phyloP scores from a whole-genome alignment of 2,888 invertebrate genomes.

The Aleiodes alternator region DNA sequence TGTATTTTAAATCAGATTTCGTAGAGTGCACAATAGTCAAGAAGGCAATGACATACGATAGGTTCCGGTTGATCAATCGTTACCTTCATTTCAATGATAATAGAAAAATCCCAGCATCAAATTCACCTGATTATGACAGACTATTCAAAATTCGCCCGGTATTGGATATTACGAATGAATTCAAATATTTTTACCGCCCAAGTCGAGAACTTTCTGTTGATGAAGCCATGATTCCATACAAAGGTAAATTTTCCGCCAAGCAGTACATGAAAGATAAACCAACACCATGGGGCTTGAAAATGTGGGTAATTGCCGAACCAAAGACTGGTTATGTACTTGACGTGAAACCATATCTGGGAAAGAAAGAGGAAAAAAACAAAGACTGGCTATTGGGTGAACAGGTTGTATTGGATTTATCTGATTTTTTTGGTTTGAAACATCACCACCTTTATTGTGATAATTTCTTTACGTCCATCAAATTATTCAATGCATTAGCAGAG shows the following conservation, averaged over 20 bases:
- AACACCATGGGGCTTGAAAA: not conserved
- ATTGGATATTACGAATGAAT: not conserved
- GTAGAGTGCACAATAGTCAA: not conserved
- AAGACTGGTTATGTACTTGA: conserved; percentile 15
- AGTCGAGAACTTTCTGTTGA: conserved; percentile 19
- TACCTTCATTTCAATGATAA: not conserved
- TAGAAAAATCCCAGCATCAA: not conserved
- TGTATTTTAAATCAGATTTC: not conserved
- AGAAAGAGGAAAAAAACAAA: conserved; percentile 29
- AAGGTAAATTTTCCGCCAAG: not conserved
- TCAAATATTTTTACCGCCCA: not conserved
- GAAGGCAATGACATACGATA: not conserved
- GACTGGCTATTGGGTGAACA: conserved; percentile 40
- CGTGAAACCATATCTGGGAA: conserved; percentile 41
- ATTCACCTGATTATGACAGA: not conserved
- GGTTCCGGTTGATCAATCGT: not conserved
- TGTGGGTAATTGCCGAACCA: conserved; percentile 5
- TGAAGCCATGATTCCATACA: conserved; percentile 27
- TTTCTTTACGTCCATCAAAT: conserved; percentile 42
- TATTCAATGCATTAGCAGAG: not conserved
- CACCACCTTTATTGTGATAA: conserved; percentile 46
- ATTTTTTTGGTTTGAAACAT: conserved; percentile 26
- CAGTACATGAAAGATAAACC: not conserved
- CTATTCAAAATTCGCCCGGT: conserved; percentile 5
- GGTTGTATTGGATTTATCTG: conserved; percentile 41